Base-by-base conservation (phyloP, 1,140 invertebrate genomes). In the Diorhabda elongata region DNA sequence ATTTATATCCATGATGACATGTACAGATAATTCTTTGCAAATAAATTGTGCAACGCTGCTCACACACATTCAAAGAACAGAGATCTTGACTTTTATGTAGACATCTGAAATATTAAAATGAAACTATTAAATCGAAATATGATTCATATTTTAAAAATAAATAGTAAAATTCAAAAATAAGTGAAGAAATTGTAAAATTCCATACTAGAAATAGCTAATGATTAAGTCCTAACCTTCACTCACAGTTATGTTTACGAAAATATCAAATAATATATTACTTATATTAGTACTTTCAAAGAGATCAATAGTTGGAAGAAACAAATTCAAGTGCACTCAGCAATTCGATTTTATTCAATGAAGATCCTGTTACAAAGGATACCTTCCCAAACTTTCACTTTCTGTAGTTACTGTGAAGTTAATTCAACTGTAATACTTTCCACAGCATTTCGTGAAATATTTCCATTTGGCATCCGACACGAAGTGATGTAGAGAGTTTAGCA, bases 11-110 rank as follows among this genome's bases (percentile, higher is more conserved):
- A 42, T 83, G 78, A 75, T 83, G 84, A 71, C 88, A 90, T 9
- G 86, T 87, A 78, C 88, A 90, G 76, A 89, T 87, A 7, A 90
- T 78, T n/a, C 85, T 77, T 63, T 87, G 84, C 8, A 85, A 82
- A 61, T 83, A 85, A 26, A 88, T 83, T 11, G 84, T 84, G 75
- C 88, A 90, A 66, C 83, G 83, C 77, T 90, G 88, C 74, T 89
- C 88, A 72, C 88, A 90, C 6, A 89, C 78, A 65, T 84, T 81
- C 72, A 89, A 78, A 47, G 84, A 85, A 77, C 88, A 90, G 0
- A 87, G 87, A 77, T 89, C 85, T 71, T 85, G 78, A 8, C 83
- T 78, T 71, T 86, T 86, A 3, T 82, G 82, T 63, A 89, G 79
- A 72, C 88, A 89, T 72, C 87, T 87, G 76, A 11, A 81, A 64